Evolutionary conservation across 2,888 invertebrate genomes (phyloP).

Genomic region (Xestoiulus laeticollis): DNA sequence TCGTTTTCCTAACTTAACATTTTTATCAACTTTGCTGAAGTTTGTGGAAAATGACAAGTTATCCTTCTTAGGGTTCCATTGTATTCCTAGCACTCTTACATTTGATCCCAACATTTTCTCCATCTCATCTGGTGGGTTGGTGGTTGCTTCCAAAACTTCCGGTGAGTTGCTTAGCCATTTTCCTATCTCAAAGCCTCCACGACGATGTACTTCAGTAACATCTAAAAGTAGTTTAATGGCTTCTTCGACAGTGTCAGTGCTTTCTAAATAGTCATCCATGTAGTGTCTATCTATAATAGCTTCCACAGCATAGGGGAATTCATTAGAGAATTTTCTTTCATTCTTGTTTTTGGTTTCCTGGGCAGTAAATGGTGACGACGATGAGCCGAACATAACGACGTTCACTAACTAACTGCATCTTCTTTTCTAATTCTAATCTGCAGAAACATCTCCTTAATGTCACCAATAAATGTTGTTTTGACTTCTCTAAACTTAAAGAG

Average conservation of each 20-base stretch:
- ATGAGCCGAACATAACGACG: background rate
- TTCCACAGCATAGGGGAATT: background rate
- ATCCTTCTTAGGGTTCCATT: background rate
- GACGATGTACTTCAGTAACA: background rate
- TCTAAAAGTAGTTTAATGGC: background rate
- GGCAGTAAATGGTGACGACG: background rate
- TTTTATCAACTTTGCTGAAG: conserved; percentile 10
- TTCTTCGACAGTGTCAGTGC: background rate
- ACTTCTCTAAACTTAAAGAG: background rate
- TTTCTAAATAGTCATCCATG: background rate
- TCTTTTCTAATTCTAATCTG: background rate
- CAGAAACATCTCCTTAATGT: background rate
- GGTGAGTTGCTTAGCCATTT: background rate
- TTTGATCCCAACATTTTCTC: background rate
- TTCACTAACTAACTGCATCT: background rate
- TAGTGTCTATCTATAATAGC: background rate
- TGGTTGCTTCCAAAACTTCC: background rate
- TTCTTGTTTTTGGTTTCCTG: background rate
- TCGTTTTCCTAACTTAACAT: conserved; percentile 50
- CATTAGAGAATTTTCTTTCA: background rate
- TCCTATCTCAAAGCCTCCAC: background rate
- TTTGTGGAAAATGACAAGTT: background rate
- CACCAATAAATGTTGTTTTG: background rate
- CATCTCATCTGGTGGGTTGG: background rate
- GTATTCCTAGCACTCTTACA: background rate